Conservation (phyloP, 2,888 invertebrate species). For the Cactoblastis cactorum region DNA sequence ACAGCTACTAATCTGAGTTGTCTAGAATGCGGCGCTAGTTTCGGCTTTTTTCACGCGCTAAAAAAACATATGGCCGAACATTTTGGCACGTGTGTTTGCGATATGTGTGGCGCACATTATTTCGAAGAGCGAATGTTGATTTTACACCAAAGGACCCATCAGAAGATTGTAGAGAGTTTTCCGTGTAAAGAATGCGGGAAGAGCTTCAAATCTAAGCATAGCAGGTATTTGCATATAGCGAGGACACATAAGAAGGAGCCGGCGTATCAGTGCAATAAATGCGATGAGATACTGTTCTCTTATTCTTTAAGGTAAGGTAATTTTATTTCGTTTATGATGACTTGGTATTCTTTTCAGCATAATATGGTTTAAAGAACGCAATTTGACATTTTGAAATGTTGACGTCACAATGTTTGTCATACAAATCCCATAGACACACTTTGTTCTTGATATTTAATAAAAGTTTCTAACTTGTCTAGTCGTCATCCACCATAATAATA, state of each 20-base stretch:
- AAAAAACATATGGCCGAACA: constrained; percentile 66
- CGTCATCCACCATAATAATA: too few species aligned
- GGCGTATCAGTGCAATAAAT: constrained; percentile 62
- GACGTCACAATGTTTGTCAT: too few species aligned
- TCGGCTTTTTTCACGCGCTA: constrained; percentile 57
- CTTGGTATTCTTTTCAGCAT: too few species aligned
- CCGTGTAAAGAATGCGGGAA: constrained; percentile 74
- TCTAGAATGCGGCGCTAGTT: constrained; percentile 54
- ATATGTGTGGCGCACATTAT: constrained; percentile 67
- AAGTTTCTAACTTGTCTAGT: too few species aligned
- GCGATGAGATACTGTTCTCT: constrained; percentile 57
- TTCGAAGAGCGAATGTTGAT: constrained; percentile 61
- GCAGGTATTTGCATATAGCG: constrained; percentile 54
- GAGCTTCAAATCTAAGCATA: constrained; percentile 60
- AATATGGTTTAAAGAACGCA: too few species aligned
- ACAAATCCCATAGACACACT: too few species aligned
- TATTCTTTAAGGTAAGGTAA: constrained; percentile 42
- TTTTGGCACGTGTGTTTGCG: constrained; percentile 61
- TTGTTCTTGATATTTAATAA: too few species aligned
- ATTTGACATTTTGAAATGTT: too few species aligned
- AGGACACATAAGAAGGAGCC: constrained; percentile 66
- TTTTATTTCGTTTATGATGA: too few species aligned
- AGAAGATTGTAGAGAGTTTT: constrained; percentile 64
- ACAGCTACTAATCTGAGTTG: constrained; percentile 52
- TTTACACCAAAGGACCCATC: constrained; percentile 6